Evolutionary conservation across 53 echinoderm and acorn worm species (phyloP), one percentile per base, ranked within the genome.

Genomic region (Temnopleurus reevesii): DNA sequence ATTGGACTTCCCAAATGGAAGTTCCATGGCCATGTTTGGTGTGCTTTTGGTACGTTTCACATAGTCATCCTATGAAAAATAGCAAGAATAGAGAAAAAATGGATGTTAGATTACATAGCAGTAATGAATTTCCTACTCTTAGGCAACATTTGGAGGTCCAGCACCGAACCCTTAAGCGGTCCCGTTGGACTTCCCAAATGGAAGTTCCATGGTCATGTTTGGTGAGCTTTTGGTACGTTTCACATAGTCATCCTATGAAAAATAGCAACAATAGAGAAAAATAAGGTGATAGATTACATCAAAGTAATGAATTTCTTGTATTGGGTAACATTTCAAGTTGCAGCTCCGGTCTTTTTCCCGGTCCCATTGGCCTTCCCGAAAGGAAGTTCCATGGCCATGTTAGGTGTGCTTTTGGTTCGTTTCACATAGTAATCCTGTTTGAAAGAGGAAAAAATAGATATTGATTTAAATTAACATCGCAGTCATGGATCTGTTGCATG

Each of bases 341-440:
- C 23, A 17, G 80, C 28, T 47, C 46, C 9, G 8, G n/a, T 44
- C 5, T 21, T 60, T 6, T 18, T 10, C 30, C 10, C 19, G 30
- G 29, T 33, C 71, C 30, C 71, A 27, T 27, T 59, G 43, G 85
- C 24, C 85, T 60, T 85, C 41, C 85, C 85, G 45, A 85, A 85
- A 10, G 85, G 85, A 44, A 85, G 85, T 60, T 85, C 85, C 85
- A 85, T 85, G 7, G 85, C 85, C 60, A 60, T 60, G 12, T n/a
- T n/a, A n/a, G n/a, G 29, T 61, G 59, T 21, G 4, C 59, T 59
- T 45, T n/a, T n/a, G 58, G 58, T 24, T 27, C 27, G 8, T 7
- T 23, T 55, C 58, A 58, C 9, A 24, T 58, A 4, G 25, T 58
- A 9, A 57, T 57, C 26, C 57, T 25, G 26, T 4, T n/a, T n/a